Percentiles rank a stretch among this genome's conserved stretches.
phyloP scores from a whole-genome alignment of 2,797 vertebrate species.

The Enteromius argenteus region DNA sequence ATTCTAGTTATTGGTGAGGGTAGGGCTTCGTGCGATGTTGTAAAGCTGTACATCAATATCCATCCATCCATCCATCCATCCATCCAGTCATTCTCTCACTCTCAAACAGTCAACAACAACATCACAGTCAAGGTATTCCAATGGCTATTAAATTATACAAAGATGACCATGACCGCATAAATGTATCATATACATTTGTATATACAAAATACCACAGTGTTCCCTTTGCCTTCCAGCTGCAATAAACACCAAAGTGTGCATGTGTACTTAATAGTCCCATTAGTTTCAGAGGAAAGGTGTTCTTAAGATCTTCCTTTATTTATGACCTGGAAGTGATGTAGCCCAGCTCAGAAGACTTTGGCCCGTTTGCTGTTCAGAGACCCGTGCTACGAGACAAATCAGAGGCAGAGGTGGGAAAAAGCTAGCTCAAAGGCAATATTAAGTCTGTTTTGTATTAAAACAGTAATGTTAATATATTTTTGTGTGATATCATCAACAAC shows the following conservation, averaged over 20 bases:
- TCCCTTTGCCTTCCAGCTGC: constrained; percentile 43
- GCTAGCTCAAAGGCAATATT: background rate
- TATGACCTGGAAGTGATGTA: background rate
- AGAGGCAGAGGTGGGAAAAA: background rate
- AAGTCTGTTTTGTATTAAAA: background rate
- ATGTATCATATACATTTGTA: constrained; percentile 75
- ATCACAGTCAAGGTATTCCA: constrained; percentile 60
- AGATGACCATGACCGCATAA: constrained; percentile 65
- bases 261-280: background rate
- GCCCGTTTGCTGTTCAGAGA: constrained; percentile 92
- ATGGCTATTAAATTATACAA: constrained; percentile 44
- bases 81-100: constrained; percentile 11
- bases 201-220: constrained; percentile 66
- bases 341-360: constrained; percentile 84
- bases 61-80: constrained; percentile 33
- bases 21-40: constrained; percentile 20
- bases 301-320: background rate
- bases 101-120: constrained; percentile 19
- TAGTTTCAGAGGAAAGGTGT: background rate
- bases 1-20: background rate
- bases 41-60: constrained; percentile 48
- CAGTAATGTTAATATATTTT: background rate
- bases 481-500: background rate
- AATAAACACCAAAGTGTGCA: background rate
- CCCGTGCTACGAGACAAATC: constrained; percentile 81